phyloP scores from a whole-genome alignment of 2,797 vertebrate species.

The Microchirus variegatus region DNA sequence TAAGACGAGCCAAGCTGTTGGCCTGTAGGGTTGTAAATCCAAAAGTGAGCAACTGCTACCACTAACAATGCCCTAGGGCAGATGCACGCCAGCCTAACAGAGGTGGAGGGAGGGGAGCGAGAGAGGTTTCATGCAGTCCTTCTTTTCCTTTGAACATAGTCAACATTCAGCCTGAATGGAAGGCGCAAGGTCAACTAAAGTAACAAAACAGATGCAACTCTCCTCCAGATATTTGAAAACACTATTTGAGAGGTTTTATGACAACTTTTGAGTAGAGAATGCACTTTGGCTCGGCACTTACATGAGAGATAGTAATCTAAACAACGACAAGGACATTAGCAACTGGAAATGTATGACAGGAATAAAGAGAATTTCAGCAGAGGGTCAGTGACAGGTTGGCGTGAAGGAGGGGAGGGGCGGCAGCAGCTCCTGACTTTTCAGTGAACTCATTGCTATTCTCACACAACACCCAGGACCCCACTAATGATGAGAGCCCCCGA shows the following conservation, averaged over 20 bases:
- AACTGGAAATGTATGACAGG: constrained; percentile 11
- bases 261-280: constrained; percentile 22
- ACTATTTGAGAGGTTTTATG: constrained; percentile 8
- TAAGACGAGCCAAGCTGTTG: constrained; percentile 77
- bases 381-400: constrained; percentile 39
- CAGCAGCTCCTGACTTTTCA: constrained; percentile 64
- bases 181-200: constrained; percentile 34
- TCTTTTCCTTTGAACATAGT: constrained; percentile 40
- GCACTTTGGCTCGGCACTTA: constrained; percentile 4
- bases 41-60: constrained; percentile 62
- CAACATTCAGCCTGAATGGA: constrained; percentile 24
- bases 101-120: neutral
- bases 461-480: constrained; percentile 50
- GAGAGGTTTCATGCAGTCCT: constrained; percentile 62
- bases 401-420: constrained; percentile 7
- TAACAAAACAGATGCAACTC: constrained; percentile 9
- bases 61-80: constrained; percentile 69
- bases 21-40: constrained; percentile 80
- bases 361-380: constrained; percentile 9
- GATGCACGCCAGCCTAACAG: constrained; percentile 51
- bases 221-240: constrained; percentile 3
- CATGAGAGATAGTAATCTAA: constrained; percentile 16
- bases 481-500: constrained; percentile 71
- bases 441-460: constrained; percentile 75
- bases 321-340: constrained; percentile 12